phyloP scores from a whole-genome alignment of 2,113 vertebrate genomes.

The Perca fluviatilis region DNA sequence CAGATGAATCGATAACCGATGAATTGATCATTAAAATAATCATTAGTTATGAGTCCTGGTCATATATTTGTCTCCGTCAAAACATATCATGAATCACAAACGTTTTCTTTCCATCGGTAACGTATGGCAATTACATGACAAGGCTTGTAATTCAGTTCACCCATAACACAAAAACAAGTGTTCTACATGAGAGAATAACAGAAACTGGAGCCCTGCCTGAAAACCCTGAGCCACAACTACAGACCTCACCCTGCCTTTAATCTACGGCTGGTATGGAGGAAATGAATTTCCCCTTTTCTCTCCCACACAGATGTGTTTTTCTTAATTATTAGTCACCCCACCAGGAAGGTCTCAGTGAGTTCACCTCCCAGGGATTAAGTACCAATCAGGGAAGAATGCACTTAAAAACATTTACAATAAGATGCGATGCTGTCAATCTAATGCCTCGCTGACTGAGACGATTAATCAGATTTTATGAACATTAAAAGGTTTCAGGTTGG shows the following conservation, averaged over 20 bases:
- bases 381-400: background rate
- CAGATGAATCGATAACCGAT: background rate
- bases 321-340: slow-evolving; percentile 46
- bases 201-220: slow-evolving; percentile 37
- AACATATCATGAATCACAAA: background rate
- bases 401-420: slow-evolving; percentile 1
- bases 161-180: background rate
- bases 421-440: background rate
- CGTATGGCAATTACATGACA: background rate
- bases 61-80: background rate
- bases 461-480: slow-evolving; percentile 2
- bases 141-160: background rate
- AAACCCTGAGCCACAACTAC: slow-evolving; percentile 13
- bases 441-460: background rate
- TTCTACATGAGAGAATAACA: slow-evolving; percentile 17
- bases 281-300: slow-evolving; percentile 16
- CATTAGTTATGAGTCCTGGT: background rate
- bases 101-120: background rate
- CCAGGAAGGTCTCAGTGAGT: slow-evolving; percentile 36
- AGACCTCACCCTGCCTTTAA: slow-evolving; percentile 26
- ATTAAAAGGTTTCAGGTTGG: background rate
- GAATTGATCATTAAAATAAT: background rate
- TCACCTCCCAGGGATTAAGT: background rate
- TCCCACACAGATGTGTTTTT: slow-evolving; percentile 18
- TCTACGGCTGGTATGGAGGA: slow-evolving; percentile 17